Evolutionary conservation across 2,113 vertebrate genomes (phyloP).

Genomic region (Hippocampus mohnikei): DNA sequence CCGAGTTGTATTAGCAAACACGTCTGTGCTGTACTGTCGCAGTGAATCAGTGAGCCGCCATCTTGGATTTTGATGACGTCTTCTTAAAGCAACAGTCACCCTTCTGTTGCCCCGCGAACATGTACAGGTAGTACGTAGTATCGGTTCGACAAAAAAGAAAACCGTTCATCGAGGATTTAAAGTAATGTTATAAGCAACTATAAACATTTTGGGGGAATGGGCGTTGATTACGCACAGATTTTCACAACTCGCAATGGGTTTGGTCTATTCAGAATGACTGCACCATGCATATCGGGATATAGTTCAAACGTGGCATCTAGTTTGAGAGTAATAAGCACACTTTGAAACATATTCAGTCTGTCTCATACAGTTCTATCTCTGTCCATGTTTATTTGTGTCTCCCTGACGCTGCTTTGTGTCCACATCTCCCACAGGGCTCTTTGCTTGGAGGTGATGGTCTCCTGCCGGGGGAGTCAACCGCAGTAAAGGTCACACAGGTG

Average conservation of each 20-base stretch:
- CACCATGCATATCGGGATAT: not conserved
- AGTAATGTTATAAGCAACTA: not conserved
- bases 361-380: not conserved
- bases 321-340: not conserved
- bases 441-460: conserved; percentile 64
- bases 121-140: too few relatives aligned
- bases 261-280: not conserved
- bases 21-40: not conserved
- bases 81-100: not conserved
- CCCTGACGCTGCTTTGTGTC: conserved; percentile 29
- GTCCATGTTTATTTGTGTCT: conserved; percentile 25
- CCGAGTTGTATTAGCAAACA: not conserved
- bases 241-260: not conserved
- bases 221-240: not conserved
- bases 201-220: not conserved
- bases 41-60: not conserved
- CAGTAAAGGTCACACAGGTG: conserved; percentile 76
- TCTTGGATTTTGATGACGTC: not conserved
- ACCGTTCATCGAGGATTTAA: not conserved
- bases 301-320: not conserved
- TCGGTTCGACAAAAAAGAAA: too few relatives aligned
- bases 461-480: conserved; percentile 67
- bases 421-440: conserved; percentile 55
- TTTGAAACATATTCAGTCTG: not conserved
- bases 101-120: not conserved